Base-by-base conservation (phyloP, 2,797 vertebrate species). In the Scyliorhinus canicula region DNA sequence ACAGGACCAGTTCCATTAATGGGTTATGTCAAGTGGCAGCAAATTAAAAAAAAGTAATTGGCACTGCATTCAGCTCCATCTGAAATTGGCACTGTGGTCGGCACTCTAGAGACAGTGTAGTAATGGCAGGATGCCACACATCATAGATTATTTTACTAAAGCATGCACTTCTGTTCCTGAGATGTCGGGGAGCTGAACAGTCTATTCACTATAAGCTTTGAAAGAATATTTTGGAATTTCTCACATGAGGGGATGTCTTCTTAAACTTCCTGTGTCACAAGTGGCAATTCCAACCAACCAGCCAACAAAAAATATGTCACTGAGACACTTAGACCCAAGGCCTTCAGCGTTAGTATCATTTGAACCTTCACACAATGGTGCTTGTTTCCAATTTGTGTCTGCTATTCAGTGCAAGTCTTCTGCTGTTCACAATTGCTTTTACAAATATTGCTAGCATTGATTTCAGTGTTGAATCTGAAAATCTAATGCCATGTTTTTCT, bases 41-140 rank as follows among this genome's bases (percentile, higher is more conserved):
- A 91, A 91, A 91, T 91, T 91, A 91, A 91, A 91, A 91, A n/a
- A 91, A 91, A 44, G 88, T 91, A 91, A 91, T 91, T 91, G 88
- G 57, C 88, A 91, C 57, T 91, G 88, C 44, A 60, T 91, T 91
- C 88, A n/a, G 88, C 60, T 44, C 88, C 88, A 44, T 91, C 60
- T 91, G 40, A 91, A n/a, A 91, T 65, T 91, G 88, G n/a, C 60
- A 26, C 60, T 44, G 57, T 12, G 40, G 57, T 63, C 57, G n/a
- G 57, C 88, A 91, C 88, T 91, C 88, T 44, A 60, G 57, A 91
- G 88, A 91, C 7, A 6, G 14, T 63, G n/a, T 63, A 91, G 57
- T 65, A 91, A 91, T 91, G 88, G 88, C 88, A 91, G 11, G 40
- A 91, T 91, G 60, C 88, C 88, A 91, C 88, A 65, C 88, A 28